Conservation (phyloP, 2,888 invertebrate species). For the Scaeva pyrastri region DNA sequence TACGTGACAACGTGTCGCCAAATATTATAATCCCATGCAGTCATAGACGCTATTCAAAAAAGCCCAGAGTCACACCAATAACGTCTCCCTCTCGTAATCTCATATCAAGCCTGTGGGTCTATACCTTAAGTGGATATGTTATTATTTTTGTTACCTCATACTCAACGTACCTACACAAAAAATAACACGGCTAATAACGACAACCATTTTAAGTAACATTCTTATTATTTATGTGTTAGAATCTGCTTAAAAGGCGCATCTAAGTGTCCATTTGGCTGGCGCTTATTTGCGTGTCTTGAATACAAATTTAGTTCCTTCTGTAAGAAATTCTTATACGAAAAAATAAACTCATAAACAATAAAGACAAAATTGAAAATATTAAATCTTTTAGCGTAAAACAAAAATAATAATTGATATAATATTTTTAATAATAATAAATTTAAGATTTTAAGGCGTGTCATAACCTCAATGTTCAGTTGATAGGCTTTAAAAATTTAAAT, state of each 20-base stretch:
- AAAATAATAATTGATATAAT: too few relatives aligned
- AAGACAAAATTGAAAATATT: too few relatives aligned
- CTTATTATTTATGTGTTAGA: background rate
- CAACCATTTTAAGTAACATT: background rate
- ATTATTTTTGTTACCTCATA: background rate
- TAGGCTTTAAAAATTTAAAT: too few relatives aligned
- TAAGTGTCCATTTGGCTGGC: background rate
- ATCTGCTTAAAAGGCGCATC: background rate
- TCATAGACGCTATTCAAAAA: background rate
- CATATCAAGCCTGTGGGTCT: background rate
- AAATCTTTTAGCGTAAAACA: too few relatives aligned
- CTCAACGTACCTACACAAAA: background rate
- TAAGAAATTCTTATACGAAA: too few relatives aligned
- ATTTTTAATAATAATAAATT: too few relatives aligned
- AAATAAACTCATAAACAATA: background rate
- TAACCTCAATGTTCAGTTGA: too few relatives aligned
- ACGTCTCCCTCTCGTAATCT: background rate
- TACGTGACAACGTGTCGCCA: slow-evolving; percentile 13
- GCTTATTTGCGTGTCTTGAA: background rate
- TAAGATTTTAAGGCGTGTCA: too few relatives aligned
- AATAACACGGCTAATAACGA: slow-evolving; percentile 9
- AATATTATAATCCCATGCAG: background rate
- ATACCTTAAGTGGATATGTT: background rate
- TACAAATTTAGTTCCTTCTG: background rate
- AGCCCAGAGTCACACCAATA: background rate